These are phyloP conservation scores for Holothuria leucospilota DNA, from an alignment of 53 echinoderm and acorn worm genomes.

Conservation along the genomic window DNA sequence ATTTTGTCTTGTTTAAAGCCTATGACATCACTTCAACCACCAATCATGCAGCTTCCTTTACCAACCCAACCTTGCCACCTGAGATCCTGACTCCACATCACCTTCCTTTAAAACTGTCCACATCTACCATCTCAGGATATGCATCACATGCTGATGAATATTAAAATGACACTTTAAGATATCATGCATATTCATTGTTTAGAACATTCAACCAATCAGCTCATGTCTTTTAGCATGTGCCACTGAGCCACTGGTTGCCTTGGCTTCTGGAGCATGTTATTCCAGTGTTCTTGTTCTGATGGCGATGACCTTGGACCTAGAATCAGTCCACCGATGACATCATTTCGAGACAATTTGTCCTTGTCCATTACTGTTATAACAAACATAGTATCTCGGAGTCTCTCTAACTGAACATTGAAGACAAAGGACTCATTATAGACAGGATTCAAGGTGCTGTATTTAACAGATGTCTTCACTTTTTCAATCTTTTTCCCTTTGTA, in stretches of 20 bases:
- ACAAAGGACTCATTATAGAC: constrained; percentile 97
- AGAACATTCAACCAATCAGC: constrained; percentile 55
- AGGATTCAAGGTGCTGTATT: constrained; percentile 95
- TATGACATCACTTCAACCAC: no score
- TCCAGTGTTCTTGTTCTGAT: constrained; percentile 89
- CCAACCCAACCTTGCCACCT: no score
- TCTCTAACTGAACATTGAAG: constrained; percentile 87
- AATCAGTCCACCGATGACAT: constrained; percentile 92
- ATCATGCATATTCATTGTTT: constrained; percentile 26
- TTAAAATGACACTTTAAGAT: no score
- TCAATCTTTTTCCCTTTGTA: constrained; percentile 91
- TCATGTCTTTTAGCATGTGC: constrained; percentile 94
- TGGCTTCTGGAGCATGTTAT: constrained; percentile 93
- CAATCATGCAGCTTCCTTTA: no score
- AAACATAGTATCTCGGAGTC: constrained; percentile 93
- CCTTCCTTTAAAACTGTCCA: no score
- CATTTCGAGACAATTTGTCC: constrained; percentile 88
- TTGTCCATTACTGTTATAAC: constrained; percentile 88
- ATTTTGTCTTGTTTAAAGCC: no score
- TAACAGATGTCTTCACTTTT: constrained; percentile 94
- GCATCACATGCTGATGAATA: no score
- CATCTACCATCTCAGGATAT: no score
- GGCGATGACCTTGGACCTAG: constrained; percentile 85
- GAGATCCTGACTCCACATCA: no score
- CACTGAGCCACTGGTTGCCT: constrained; percentile 94